These are phyloP conservation scores for Icerya purchasi DNA, from an alignment of 2,888 invertebrate genomes.

Conservation along the genomic window DNA sequence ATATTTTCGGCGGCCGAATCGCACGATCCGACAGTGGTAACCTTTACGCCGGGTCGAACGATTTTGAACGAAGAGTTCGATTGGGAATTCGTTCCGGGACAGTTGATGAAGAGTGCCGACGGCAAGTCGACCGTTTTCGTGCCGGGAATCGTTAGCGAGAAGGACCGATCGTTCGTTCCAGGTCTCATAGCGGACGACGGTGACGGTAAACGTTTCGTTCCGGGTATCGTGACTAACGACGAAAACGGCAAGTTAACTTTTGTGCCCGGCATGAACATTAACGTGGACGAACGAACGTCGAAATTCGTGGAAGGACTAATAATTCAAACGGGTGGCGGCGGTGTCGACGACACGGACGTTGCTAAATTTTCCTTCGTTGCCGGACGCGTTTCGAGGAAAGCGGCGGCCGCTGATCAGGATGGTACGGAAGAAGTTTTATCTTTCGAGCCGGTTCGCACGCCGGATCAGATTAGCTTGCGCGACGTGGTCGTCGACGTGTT, in stretches of 20 bases:
- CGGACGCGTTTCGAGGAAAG: slow-evolving; percentile 31
- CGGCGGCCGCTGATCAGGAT: too few species aligned
- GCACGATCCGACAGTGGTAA: slow-evolving; percentile 26
- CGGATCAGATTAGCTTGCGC: slow-evolving; percentile 5
- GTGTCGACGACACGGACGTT: too few species aligned
- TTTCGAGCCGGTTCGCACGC: neutral
- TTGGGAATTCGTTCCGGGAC: slow-evolving; percentile 43
- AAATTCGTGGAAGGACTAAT: slow-evolving; percentile 45
- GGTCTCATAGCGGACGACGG: slow-evolving; percentile 51
- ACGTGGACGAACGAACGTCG: slow-evolving; percentile 37
- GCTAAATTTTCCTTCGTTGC: slow-evolving; percentile 38
- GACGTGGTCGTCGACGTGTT: slow-evolving; percentile 10
- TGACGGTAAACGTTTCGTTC: slow-evolving; percentile 40
- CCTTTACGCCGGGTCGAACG: slow-evolving; percentile 57
- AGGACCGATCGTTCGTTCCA: slow-evolving; percentile 44
- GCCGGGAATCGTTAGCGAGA: slow-evolving; percentile 42
- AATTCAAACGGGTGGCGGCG: too few species aligned
- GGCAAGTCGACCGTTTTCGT: slow-evolving; percentile 47
- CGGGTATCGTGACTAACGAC: slow-evolving; percentile 35
- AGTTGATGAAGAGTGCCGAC: slow-evolving; percentile 44
- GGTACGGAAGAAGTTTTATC: neutral
- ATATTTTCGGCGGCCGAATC: slow-evolving; percentile 28
- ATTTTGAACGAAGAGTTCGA: slow-evolving; percentile 43
- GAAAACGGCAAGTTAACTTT: slow-evolving; percentile 40
- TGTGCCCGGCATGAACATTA: slow-evolving; percentile 39